phyloP scores from a whole-genome alignment of 2,888 invertebrate genomes.

The Sarcophaga carnaria region DNA sequence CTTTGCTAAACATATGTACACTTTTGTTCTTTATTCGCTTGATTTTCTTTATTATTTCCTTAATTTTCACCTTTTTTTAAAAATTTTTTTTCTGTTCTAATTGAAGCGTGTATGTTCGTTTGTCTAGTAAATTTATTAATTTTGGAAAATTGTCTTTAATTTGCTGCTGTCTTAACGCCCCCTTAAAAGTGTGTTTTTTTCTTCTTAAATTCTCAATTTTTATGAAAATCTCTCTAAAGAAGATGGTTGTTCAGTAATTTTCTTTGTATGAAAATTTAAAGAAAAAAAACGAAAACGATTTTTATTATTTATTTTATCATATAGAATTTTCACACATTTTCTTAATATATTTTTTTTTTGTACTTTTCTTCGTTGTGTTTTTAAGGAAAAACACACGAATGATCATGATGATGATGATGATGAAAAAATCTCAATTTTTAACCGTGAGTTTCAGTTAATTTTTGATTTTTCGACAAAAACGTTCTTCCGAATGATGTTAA shows the following conservation, averaged over 20 bases:
- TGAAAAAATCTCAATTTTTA: constrained; percentile 53
- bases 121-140: not conserved
- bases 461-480: constrained; percentile 71
- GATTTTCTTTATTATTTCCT: constrained; percentile 18
- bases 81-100: not conserved
- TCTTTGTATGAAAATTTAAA: constrained; percentile 54
- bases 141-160: constrained; percentile 47
- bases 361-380: constrained; percentile 47
- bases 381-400: constrained; percentile 33
- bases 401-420: not conserved
- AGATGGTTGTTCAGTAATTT: constrained; percentile 44
- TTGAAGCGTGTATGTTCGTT: not conserved
- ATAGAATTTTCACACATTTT: constrained; percentile 69
- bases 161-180: constrained; percentile 41
- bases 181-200: constrained; percentile 40
- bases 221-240: constrained; percentile 23
- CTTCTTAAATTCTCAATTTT: constrained; percentile 10
- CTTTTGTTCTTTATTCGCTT: not conserved
- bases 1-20: not conserved
- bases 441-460: constrained; percentile 72
- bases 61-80: constrained; percentile 1
- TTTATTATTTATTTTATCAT: constrained; percentile 61
- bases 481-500: constrained; percentile 67
- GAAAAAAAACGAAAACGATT: constrained; percentile 43
- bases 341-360: constrained; percentile 64